Percentiles rank a stretch among this genome's conserved stretches.
phyloP scores from a whole-genome alignment of 2,113 vertebrate species.

The Aplodontia rufa region DNA sequence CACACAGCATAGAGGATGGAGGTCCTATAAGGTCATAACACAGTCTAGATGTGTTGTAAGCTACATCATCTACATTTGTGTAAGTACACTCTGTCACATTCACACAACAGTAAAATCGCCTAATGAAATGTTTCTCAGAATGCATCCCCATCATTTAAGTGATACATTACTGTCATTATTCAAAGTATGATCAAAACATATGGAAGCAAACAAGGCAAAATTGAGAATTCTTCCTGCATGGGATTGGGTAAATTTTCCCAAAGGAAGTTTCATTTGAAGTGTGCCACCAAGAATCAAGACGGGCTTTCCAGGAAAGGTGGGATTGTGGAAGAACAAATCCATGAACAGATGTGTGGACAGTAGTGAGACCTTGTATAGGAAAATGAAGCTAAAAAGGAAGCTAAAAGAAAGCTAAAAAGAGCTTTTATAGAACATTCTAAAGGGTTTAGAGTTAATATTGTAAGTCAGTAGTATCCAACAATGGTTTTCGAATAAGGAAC shows the following conservation, averaged over 20 bases:
- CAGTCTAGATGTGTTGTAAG: background rate
- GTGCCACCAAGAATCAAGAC: background rate
- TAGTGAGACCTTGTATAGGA: background rate
- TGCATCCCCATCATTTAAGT: background rate
- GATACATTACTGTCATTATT: background rate
- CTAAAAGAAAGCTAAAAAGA: background rate
- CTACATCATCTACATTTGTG: background rate
- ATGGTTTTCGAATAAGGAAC: background rate
- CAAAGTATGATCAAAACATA: background rate
- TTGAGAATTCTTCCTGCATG: background rate
- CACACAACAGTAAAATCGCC: background rate
- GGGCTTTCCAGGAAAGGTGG: background rate
- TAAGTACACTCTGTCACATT: background rate
- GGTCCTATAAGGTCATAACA: background rate
- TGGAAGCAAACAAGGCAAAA: background rate
- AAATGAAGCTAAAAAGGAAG: background rate
- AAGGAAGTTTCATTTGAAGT: slow-evolving; percentile 29
- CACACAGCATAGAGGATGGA: background rate
- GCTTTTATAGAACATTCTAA: background rate
- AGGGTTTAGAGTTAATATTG: background rate
- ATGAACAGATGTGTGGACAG: background rate
- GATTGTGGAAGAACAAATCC: slow-evolving; percentile 25
- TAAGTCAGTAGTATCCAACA: background rate
- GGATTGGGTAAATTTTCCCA: background rate
- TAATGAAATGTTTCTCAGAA: background rate